Evolutionary conservation across 2,113 vertebrate species (phyloP).

Genomic region (Phocoena sinus): DNA sequence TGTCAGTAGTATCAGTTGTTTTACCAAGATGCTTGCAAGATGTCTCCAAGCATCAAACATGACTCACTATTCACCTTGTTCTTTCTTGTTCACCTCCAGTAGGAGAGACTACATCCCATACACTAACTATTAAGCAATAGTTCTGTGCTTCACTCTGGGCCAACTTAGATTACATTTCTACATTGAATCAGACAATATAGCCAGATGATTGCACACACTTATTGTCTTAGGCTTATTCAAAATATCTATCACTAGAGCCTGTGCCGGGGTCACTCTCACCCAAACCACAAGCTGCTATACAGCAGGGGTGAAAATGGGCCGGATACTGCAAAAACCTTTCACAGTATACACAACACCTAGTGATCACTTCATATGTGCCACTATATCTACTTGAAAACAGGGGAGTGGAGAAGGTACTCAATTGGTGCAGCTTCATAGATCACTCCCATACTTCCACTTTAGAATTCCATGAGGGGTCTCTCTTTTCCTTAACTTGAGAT

Average conservation of each 20-base stretch:
- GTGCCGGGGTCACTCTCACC: not conserved
- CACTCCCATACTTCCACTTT: not conserved
- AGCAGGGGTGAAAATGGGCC: not conserved
- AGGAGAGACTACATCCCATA: not conserved
- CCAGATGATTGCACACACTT: not conserved
- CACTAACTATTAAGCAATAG: not conserved
- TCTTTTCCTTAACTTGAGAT: not conserved
- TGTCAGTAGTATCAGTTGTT: not conserved
- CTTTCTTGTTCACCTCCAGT: not conserved
- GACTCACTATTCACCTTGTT: not conserved
- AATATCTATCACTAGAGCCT: not conserved
- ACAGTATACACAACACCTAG: not conserved
- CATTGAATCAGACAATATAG: not conserved
- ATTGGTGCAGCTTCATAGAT: not conserved
- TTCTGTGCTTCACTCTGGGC: not conserved
- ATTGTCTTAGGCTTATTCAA: not conserved
- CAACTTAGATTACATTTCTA: not conserved
- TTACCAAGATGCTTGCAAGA: not conserved
- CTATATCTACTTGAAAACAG: not conserved
- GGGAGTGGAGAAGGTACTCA: accelerated
- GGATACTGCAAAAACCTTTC: not conserved
- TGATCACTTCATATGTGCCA: no score
- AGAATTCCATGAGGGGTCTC: not conserved
- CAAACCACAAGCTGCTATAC: not conserved
- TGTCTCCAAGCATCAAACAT: no score